Base-by-base conservation (phyloP, 2,113 vertebrate species). In the Corythornis cristatus region DNA sequence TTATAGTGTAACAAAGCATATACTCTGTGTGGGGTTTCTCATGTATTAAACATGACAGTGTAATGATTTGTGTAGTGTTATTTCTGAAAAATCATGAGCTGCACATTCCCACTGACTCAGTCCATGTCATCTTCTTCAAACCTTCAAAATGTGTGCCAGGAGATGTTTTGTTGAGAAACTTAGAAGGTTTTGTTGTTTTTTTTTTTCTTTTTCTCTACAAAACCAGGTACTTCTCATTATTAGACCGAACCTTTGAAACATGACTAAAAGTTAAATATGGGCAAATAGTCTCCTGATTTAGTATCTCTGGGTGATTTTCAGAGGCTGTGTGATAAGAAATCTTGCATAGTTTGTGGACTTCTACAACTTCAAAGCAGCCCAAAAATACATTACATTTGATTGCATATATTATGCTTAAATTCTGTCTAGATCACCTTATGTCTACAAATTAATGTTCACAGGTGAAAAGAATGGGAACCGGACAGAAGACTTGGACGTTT, bases 21-120 rank as follows among this genome's bases (percentile, higher is more conserved):
- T 87, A 79, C 74, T 84, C 77, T 0, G 1, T 54, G 70, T 84
- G 86, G 31, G 78, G 86, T 92, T 90, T 95, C 81, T 90, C 83
- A 51, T 45, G 33, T 79, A 79, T 92, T 75, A 87, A 89, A 87
- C 3, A 50, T 70, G 88, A 82, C 80, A 96, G 70, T 0, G 0
- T 43, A 82, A 80, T 89, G 92, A 95, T 90, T 93, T 93, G 45
- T 76, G 43, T 64, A 58, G 33, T 95, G 91, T 25, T 94, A 66
- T 85, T 85, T 82, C 71, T 91, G 58, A 62, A 85, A 73, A 92
- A 92, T 82, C 90, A 85, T 60, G 77, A 92, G 46, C 86, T 91
- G 81, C 74, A 85, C 53, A 79, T 89, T 96, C 58, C 79, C 58
- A 21, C 46, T 82, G 75, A 94, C 79, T 28, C 19, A 51, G 54